Conservation (phyloP, 2,888 invertebrate genomes). For the Drosophila mercatorum region DNA sequence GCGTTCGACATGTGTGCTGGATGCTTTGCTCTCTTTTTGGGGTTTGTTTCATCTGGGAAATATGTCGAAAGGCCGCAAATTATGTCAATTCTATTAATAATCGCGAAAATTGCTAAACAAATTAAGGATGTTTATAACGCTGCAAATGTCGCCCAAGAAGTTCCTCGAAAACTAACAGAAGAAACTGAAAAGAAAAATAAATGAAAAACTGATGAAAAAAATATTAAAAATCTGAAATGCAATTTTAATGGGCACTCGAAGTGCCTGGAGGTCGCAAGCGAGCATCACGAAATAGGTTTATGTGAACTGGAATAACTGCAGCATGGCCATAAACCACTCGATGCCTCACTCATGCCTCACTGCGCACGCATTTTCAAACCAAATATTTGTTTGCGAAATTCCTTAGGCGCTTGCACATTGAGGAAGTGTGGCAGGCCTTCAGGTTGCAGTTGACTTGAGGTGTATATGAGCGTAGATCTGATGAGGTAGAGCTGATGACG, state of each 20-base stretch:
- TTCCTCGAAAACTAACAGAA: neutral
- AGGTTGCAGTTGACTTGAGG: too few species aligned
- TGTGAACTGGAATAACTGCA: constrained; percentile 17
- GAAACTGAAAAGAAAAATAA: too few species aligned
- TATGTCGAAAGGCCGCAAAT: constrained; percentile 41
- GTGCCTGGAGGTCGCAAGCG: constrained; percentile 28
- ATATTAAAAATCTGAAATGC: neutral
- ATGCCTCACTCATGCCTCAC: neutral
- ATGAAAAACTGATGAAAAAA: neutral
- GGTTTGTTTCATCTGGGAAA: constrained; percentile 41
- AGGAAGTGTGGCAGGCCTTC: neutral
- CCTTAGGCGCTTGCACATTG: neutral
- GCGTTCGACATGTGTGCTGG: constrained; percentile 73
- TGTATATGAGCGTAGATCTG: too few species aligned
- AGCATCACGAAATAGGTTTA: constrained; percentile 25
- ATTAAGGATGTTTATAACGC: constrained; percentile 65
- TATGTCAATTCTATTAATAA: constrained; percentile 79
- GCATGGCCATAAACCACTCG: constrained; percentile 8
- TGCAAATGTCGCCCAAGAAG: constrained; percentile 39
- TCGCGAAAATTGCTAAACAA: constrained; percentile 36
- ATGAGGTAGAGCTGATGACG: too few species aligned
- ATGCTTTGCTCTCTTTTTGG: constrained; percentile 11
- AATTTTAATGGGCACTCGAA: constrained; percentile 34
- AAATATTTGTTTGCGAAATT: constrained; percentile 7
- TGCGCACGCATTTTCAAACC: neutral